Evolutionary conservation across 2,888 invertebrate species (phyloP), one percentile per base, ranked within the genome.

Genomic region (Digitonthophagus gazella): DNA sequence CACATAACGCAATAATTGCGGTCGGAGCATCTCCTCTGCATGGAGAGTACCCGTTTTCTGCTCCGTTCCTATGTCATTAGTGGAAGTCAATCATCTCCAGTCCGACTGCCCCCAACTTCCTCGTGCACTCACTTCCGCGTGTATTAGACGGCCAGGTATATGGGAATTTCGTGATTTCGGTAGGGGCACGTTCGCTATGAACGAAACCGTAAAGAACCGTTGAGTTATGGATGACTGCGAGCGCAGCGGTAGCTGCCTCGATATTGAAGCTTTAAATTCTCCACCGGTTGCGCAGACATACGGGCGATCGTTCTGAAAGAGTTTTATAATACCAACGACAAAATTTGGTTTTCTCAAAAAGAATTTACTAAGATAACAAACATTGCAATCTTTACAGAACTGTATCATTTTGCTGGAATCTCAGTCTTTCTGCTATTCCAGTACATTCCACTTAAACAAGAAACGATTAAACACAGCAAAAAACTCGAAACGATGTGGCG

Each of bases 91-190:
- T 65, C 65, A 20, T 65, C 54, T 18, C 65, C 6, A 28, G 6
- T 19, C 5, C 15, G 54, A 65, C 44, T 3, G 16, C 6, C 55
- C 19, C 18, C 4, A 16, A 19, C 18, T 65, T 54, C 8, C 14
- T 57, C 57, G 20, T 16, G 11, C 15, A 65, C 22, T 72, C 71
- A 70, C 72, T 74, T 71, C 71, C 74, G 72, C 71, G 68, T 72
- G 70, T 73, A 71, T 73, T 72, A 69, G 67, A 68, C 65, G 65
- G 67, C 65, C n/a, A n/a, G n/a, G n/a, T 68, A 70, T 72, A 73
- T 72, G 70, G 71, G 16, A 57, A 72, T 69, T 71, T 74, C 74
- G 74, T 74, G 74, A 74, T 74, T 74, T 74, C 68, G 74, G 74
- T 71, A 71, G 71, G 28, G 72, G 72, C 74, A 74, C 74, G 74